Percentiles rank a stretch among this genome's conserved stretches.
Conservation (phyloP, 2,113 vertebrate genomes). For the Calonectris borealis region DNA sequence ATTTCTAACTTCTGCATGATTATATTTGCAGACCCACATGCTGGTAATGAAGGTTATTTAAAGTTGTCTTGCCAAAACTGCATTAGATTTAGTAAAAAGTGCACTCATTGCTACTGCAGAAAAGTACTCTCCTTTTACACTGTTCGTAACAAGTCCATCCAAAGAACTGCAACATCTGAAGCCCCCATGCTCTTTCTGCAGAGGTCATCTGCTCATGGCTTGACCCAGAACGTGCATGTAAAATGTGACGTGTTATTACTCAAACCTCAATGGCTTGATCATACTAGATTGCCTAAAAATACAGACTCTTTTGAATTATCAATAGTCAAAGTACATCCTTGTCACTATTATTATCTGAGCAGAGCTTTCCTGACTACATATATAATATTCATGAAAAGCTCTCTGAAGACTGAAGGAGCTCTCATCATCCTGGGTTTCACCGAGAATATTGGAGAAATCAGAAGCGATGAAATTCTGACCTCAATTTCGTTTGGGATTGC, state of each 20-base stretch:
- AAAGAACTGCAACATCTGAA: background rate
- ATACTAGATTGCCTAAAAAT: conserved; percentile 12
- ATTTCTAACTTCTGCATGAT: background rate
- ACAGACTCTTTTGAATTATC: background rate
- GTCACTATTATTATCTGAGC: background rate
- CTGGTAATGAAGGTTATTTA: background rate
- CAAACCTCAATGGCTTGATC: background rate
- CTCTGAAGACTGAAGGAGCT: background rate
- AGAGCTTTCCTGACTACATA: background rate
- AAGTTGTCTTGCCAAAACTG: background rate
- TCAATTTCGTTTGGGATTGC: background rate
- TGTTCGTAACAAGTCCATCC: background rate
- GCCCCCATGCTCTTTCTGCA: background rate
- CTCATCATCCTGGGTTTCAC: background rate
- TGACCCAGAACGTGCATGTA: background rate
- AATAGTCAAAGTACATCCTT: conserved; percentile 40
- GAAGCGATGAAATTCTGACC: background rate
- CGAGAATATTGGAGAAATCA: background rate
- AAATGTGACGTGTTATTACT: conserved; percentile 9
- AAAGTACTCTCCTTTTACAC: background rate
- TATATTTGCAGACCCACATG: background rate
- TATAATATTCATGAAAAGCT: background rate
- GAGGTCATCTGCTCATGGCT: background rate
- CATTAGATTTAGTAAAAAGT: background rate
- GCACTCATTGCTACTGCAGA: background rate